Evolutionary conservation across 2,113 vertebrate genomes (phyloP), one percentile per base, ranked within the genome.

Genomic region (Tautogolabrus adspersus): DNA sequence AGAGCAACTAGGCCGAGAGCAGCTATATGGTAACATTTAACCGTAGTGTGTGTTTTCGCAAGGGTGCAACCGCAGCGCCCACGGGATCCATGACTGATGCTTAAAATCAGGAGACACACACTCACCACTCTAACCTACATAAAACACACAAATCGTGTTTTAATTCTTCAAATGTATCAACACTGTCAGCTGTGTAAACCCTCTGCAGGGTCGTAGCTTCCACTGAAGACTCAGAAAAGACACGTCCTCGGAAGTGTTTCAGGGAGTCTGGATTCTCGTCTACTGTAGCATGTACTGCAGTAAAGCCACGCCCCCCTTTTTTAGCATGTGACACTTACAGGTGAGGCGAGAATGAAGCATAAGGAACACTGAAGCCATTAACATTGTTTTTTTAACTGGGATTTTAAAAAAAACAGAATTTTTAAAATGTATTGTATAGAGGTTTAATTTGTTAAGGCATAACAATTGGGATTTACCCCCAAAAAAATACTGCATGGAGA

Each of bases 121-220:
- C 22, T 21, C 22, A 0, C 18, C n/a, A 2, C 66, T 51, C 8
- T 52, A 15, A 46, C 34, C 75, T 56, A 38, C 56, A 37, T 47
- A 52, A 67, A 62, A 57, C 6, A 13, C 54, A 59, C 55, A 42
- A 72, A 63, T 69, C 52, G 58, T 52, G 23, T 66, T 67, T 63
- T 66, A 59, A 51, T 55, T 60, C 61, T 66, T 18, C 44, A 22
- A 10, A 57, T 58, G 69, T 55, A 38, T 16, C 37, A 11, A 66
- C 37, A 18, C 26, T 12, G 60, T 77, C 42, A 21, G 64, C 54
- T 19, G 54, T 15, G 54, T 23, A 16, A 71, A 52, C 22, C 42
- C 7, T 65, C 64, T 30, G 73, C 68, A 75, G 52, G 38, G 15
- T 11, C 3, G 3, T 1, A 10, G 52, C 40, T 1, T 3, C 15